A percentile compares a stretch with the other conserved stretches of the same genome.
phyloP scores from a whole-genome alignment of 2,888 invertebrate genomes.

The Pelosia muscerda region DNA sequence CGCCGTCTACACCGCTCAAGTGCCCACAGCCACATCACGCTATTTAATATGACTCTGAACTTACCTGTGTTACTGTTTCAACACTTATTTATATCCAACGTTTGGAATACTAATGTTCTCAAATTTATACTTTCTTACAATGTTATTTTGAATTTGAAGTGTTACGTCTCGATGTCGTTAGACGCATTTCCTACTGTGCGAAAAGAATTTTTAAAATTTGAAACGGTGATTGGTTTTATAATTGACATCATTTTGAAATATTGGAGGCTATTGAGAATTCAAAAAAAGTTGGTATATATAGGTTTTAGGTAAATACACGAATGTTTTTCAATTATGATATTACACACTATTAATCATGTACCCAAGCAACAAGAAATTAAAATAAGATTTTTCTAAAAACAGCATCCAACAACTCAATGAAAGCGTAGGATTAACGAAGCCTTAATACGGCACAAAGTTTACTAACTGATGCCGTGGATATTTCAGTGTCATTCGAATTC shows the following conservation, averaged over 20 bases:
- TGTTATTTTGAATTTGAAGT: not conserved
- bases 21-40: constrained; percentile 12
- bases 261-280: not conserved
- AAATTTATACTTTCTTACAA: not conserved
- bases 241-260: not conserved
- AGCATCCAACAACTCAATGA: constrained; percentile 33
- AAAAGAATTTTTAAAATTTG: not conserved
- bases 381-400: not conserved
- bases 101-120: not conserved
- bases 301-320: not conserved
- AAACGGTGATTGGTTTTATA: not conserved
- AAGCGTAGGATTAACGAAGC: constrained; percentile 65
- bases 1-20: constrained; percentile 49
- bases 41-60: constrained; percentile 8
- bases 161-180: not conserved
- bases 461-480: constrained; percentile 69
- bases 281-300: not conserved
- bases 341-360: not conserved
- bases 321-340: not conserved
- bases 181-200: not conserved
- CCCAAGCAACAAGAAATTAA: not conserved
- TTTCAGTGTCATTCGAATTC: constrained; percentile 81
- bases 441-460: constrained; percentile 63
- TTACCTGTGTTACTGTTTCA: constrained; percentile 1
- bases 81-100: constrained; percentile 2